Conservation (phyloP, 92 coral and sea anemone species). For the Epizoanthus rinbou region DNA sequence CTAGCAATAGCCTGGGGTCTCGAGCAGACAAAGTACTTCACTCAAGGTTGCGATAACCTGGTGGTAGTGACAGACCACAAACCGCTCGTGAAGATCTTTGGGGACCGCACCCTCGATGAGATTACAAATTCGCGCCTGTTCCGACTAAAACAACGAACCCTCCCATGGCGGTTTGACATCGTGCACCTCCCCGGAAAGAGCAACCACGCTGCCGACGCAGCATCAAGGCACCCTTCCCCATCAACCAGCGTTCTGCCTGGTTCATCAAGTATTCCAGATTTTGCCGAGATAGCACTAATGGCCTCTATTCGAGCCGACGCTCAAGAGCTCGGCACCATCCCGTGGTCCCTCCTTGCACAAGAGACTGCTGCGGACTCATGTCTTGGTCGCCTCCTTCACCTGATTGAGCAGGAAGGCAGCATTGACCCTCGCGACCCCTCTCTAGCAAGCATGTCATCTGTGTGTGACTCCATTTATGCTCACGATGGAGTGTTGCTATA, state of each 20-base stretch:
- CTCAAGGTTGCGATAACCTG: slow-evolving; percentile 47
- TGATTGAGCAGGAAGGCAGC: no score
- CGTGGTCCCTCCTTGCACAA: no score
- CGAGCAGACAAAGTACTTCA: slow-evolving; percentile 56
- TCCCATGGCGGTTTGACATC: slow-evolving; percentile 31
- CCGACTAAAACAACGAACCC: slow-evolving; percentile 50
- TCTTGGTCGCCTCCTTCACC: no score
- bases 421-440: no score
- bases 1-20: slow-evolving; percentile 76
- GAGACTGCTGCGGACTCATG: no score
- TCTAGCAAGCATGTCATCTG: no score
- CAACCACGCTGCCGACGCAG: slow-evolving; percentile 43
- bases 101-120: slow-evolving; percentile 58
- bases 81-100: slow-evolving; percentile 56
- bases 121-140: slow-evolving; percentile 59
- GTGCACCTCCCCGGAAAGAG: slow-evolving; percentile 35
- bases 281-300: no score
- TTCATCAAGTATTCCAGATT: no score
- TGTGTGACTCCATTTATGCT: no score
- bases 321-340: no score
- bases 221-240: slow-evolving; percentile 49
- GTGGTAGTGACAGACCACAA: slow-evolving; percentile 54
- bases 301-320: no score
- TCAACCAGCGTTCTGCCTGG: not conserved
- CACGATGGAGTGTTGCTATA: no score